Conservation (phyloP, 2,888 invertebrate genomes). For the Meteorus colon region DNA sequence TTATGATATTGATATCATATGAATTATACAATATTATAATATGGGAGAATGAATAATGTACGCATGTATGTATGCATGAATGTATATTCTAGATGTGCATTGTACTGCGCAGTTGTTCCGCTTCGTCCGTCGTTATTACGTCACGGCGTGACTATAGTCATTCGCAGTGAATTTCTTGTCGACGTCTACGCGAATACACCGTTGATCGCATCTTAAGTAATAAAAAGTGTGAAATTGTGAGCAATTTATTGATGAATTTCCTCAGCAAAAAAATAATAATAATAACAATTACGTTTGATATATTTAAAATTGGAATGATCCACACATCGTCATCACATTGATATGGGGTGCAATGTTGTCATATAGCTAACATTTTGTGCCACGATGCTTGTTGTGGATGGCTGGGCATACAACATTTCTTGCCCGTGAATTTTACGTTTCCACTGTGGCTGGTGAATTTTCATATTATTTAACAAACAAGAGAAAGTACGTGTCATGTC, state of each 20-base stretch:
- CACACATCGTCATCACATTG: not conserved
- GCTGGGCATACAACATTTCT: not conserved
- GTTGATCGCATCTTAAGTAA: slow-evolving; percentile 27
- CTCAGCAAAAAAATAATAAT: slow-evolving; percentile 20
- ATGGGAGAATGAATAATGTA: not conserved
- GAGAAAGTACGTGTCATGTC: not conserved
- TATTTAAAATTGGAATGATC: not conserved
- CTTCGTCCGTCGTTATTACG: slow-evolving; percentile 44
- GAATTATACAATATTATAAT: not conserved
- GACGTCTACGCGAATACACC: slow-evolving; percentile 34
- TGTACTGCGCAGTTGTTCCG: slow-evolving; percentile 53
- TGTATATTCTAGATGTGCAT: slow-evolving; percentile 27
- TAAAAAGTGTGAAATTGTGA: slow-evolving; percentile 43
- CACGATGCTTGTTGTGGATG: not conserved
- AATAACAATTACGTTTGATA: not conserved
- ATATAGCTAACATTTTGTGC: not conserved
- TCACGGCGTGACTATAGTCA: slow-evolving; percentile 53
- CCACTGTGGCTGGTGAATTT: no score
- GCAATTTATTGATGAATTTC: slow-evolving; percentile 32
- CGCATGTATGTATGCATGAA: slow-evolving; percentile 3
- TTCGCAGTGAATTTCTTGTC: slow-evolving; percentile 35
- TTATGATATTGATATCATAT: not conserved
- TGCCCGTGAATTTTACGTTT: no score
- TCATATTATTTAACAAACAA: no score
- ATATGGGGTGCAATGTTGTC: not conserved